Base-by-base conservation (phyloP, 2,113 vertebrate genomes). In the Rhinolophus ferrumequinum region DNA sequence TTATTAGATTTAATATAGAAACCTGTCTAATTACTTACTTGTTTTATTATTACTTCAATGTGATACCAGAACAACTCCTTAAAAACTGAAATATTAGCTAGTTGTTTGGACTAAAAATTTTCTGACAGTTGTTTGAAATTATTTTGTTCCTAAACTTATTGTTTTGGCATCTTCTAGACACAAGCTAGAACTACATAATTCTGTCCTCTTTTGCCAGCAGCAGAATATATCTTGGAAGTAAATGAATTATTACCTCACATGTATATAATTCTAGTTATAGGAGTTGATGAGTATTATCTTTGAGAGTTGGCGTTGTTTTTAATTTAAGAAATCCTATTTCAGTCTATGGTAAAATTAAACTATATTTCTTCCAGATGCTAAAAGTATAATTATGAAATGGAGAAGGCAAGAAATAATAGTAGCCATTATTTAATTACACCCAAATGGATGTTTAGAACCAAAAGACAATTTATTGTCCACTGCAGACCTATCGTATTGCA, bases 301-400 rank as follows among this genome's bases (percentile, higher is more conserved):
- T 94, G 62, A 87, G 93, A 85, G n/a, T 35, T 94, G 56, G 60
- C 73, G 80, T 62, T 72, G 11, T 22, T 85, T 96, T 93, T 66
- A 54, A 86, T 60, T 41, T 44, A 38, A 95, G 90, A 93, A 75
- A 66, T 47, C 22, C 18, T 82, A 81, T 76, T 93, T 90, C 22
- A 2, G 0, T 52, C 9, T 41, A 72, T 52, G 22, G 2, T 24
- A 96, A 92, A 94, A 67, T 84, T 90, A 88, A 92, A 58, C 30
- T 44, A 58, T 90, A 79, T 88, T 80, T 26, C 58, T 95, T 82
- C 58, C 54, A 84, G 83, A 58, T n/a, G 80, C 54, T 88, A 11
- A 79, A 91, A 41, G 22, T 82, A 38, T 80, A 88, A 94, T 24
- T 86, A 76, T 90, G 10, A 96, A 94, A 79, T 69, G 38, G 54